These are phyloP conservation scores for Platysternon megacephalum DNA, from an alignment of 2,113 vertebrate genomes.

Conservation along the genomic window DNA sequence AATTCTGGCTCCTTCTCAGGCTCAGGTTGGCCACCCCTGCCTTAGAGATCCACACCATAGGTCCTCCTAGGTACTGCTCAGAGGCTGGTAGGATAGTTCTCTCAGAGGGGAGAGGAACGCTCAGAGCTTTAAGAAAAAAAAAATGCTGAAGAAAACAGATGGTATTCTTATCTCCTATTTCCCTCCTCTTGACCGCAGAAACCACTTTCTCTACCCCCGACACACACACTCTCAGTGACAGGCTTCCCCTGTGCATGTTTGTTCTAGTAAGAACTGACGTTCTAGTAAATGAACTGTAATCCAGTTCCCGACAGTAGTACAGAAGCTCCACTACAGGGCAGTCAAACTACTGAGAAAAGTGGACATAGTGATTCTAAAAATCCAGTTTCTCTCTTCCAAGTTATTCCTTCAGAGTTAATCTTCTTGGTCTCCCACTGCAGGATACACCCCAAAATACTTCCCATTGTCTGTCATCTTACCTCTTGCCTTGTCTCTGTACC, in stretches of 20 bases:
- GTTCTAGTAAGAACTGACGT: background rate
- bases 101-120: background rate
- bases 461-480: background rate
- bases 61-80: background rate
- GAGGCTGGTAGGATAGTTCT: background rate
- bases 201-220: background rate
- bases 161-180: background rate
- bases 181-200: background rate
- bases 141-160: background rate
- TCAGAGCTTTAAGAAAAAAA: background rate
- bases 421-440: background rate
- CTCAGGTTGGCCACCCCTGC: background rate
- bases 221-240: background rate
- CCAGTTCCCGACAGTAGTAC: background rate
- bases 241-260: background rate
- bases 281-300: background rate
- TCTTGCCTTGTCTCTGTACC: background rate
- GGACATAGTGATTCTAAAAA: no score
- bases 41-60: background rate
- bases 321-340: background rate
- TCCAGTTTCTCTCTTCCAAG: no score
- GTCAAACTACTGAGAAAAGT: background rate
- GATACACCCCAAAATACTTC: background rate
- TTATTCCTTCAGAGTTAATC: background rate
- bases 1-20: no score